Evolutionary conservation across 2,888 invertebrate genomes (phyloP).

Genomic region (Colostygia pectinataria): DNA sequence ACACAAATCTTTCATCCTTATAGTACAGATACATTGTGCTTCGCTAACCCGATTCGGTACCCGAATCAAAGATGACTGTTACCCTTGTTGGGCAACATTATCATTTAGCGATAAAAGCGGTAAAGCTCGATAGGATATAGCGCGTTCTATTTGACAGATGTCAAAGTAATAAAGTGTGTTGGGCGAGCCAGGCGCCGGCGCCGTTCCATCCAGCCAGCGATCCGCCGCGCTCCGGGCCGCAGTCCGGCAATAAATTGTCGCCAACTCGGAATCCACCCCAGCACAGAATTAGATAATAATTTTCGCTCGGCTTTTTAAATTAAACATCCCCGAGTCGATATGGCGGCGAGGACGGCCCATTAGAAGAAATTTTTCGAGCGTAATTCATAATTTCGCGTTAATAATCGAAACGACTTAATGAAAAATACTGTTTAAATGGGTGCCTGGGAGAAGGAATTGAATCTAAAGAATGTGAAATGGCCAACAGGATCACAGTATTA

Average conservation of each 20-base stretch:
- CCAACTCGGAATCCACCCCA: conserved; percentile 40
- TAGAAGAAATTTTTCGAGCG: conserved; percentile 38
- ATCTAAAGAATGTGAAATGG: conserved; percentile 35
- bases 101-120: conserved; percentile 5
- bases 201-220: conserved; percentile 18
- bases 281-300: conserved; percentile 54
- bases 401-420: conserved; percentile 46
- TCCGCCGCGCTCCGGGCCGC: conserved; percentile 5
- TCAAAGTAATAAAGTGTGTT: conserved; percentile 39
- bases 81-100: not conserved
- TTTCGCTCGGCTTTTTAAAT: conserved; percentile 52
- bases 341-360: conserved; percentile 34
- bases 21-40: no score
- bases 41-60: not conserved
- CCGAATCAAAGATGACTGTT: not conserved
- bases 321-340: conserved; percentile 49
- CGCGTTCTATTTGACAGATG: conserved; percentile 26
- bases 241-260: conserved; percentile 41
- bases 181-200: conserved; percentile 30
- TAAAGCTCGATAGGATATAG: conserved; percentile 8
- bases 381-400: conserved; percentile 46
- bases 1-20: no score
- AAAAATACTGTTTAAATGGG: conserved; percentile 40
- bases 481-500: conserved; percentile 84
- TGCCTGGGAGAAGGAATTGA: conserved; percentile 16